Percentiles rank a stretch among this genome's conserved stretches.
These are phyloP conservation scores for Plecturocebus donacophilus DNA, from an alignment of 2,113 vertebrate genomes.

Conservation along the genomic window DNA sequence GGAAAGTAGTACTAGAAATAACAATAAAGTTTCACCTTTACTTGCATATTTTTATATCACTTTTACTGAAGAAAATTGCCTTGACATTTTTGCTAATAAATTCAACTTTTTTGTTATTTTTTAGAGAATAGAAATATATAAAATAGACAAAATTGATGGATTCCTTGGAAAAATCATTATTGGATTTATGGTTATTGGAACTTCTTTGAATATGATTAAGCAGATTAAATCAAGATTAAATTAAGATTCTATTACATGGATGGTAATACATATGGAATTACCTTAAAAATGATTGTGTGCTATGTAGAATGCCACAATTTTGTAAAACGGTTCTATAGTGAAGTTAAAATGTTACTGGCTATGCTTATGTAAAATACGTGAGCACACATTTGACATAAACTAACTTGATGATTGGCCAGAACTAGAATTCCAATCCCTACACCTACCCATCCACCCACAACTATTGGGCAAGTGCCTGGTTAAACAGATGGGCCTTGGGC, in stretches of 20 bases:
- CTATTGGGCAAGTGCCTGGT: conserved; percentile 42
- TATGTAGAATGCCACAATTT: neutral
- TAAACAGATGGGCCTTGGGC: conserved; percentile 50
- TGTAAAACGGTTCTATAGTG: neutral
- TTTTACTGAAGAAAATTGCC: conserved; percentile 5
- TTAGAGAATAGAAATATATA: neutral
- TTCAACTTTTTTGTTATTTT: neutral
- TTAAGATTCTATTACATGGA: conserved; percentile 9
- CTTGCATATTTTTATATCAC: conserved; percentile 4
- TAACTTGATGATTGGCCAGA: conserved; percentile 1
- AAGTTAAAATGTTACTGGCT: conserved; percentile 19
- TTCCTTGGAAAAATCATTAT: conserved; percentile 11
- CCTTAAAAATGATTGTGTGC: neutral
- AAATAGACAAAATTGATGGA: conserved; percentile 17
- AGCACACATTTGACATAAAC: conserved; percentile 37
- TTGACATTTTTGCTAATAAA: conserved; percentile 18
- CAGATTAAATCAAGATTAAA: neutral
- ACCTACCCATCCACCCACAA: conserved; percentile 16
- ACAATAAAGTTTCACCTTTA: neutral
- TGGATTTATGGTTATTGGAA: neutral
- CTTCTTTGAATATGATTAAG: neutral
- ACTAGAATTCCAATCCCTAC: neutral
- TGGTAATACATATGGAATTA: neutral
- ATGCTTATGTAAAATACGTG: conserved; percentile 9
- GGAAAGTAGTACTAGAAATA: conserved; percentile 17